Percentiles rank a stretch among this genome's conserved stretches.
Conservation (phyloP, 2,113 vertebrate genomes). For the Channa maculata region DNA sequence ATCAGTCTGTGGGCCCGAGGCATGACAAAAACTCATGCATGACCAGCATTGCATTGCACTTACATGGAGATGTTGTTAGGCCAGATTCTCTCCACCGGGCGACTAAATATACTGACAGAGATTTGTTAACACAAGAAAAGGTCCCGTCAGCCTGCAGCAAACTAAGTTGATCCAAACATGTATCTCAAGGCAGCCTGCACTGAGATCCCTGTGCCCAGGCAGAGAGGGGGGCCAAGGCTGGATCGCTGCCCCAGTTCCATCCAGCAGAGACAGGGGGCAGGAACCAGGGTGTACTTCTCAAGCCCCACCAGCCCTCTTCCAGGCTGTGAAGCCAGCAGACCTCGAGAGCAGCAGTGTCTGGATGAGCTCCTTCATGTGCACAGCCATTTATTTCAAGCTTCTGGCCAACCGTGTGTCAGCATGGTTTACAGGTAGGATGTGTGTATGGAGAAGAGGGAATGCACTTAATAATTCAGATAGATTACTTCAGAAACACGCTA, state of each 20-base stretch:
- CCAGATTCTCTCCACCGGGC: conserved; percentile 18
- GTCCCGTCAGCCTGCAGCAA: conserved; percentile 21
- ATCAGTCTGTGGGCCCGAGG: conserved; percentile 19
- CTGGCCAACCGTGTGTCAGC: conserved; percentile 16
- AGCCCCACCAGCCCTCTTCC: conserved; percentile 53
- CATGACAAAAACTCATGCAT: conserved; percentile 40
- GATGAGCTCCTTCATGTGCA: conserved; percentile 50
- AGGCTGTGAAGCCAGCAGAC: conserved; percentile 36
- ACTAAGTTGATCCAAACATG: conserved; percentile 57
- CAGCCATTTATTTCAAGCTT: conserved; percentile 43
- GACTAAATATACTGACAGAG: conserved; percentile 63
- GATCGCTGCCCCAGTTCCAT: conserved; percentile 56
- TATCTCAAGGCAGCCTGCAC: conserved; percentile 76
- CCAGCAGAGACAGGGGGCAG: conserved; percentile 63
- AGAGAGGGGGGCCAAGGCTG: conserved; percentile 65
- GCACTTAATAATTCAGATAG: neutral
- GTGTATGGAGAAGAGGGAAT: neutral
- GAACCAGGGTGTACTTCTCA: conserved; percentile 37
- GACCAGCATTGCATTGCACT: conserved; percentile 41
- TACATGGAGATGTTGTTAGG: conserved; percentile 45
- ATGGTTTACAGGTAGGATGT: conserved; percentile 78
- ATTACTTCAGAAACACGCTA: neutral
- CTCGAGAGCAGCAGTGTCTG: conserved; percentile 45
- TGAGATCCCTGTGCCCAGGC: conserved; percentile 63
- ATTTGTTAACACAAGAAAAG: conserved; percentile 57